Base-by-base conservation (phyloP, 2,888 invertebrate genomes). In the Bellardia bayeri region DNA sequence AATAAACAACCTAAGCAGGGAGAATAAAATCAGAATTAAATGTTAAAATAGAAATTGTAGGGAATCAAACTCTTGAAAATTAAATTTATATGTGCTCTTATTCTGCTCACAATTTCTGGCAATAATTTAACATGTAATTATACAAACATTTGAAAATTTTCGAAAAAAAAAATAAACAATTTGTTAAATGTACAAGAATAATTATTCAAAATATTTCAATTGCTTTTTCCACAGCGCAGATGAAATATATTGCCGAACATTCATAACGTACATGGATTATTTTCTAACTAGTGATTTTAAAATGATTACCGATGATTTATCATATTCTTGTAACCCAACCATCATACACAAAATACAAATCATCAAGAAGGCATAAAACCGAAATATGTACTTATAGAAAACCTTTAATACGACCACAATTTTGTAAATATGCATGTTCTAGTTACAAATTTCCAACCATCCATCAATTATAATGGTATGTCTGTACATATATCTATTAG, bases 391-490 rank as follows among this genome's bases (percentile, higher is more conserved):
- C 63, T 42, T 30, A 30, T 3, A 9, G 7, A 49, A 80, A 80
- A 63, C 74, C 69, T 80, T 80, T 61, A 63, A 42, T 30, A 78
- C 7, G 79, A 72, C 78, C 64, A 66, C 72, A 72, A 13, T 76
- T 42, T 58, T 61, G 33, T 61, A 68, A 61, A 80, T 74, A 68
- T 74, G 79, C 80, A 74, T 79, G 84, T 80, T 85, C 85, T 85
- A 85, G 80, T 85, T 85, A 85, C 68, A 85, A 85, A 85, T 85
- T 85, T 79, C 74, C 66, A 82, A 75, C 56, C 84, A 84, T 84
- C 84, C 64, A 84, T 84, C 84, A 84, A 84, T 84, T 78, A 85
- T 85, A 82, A 80, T 85, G 78, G 74, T 68, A 11, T 66, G 40
- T 40, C 30, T 78, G 40, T 42, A n/a, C n/a, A n/a, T n/a, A 49